Evolutionary conservation across 1,140 invertebrate genomes (phyloP).

Genomic region (Tetragonula clypearis): DNA sequence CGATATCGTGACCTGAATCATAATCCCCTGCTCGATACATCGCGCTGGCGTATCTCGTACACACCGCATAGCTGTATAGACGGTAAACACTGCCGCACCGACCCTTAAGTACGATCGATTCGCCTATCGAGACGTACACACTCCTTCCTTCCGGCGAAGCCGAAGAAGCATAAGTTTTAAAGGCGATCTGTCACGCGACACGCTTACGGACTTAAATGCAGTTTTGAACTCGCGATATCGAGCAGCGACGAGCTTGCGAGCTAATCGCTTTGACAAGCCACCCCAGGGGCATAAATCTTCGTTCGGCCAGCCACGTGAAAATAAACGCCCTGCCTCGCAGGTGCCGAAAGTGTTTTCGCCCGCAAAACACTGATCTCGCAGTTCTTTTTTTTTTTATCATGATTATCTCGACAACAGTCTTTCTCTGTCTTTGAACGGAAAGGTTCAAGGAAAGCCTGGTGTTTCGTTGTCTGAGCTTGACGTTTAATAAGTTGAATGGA

Average conservation of each 20-base stretch:
- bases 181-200: slow-evolving; percentile 4
- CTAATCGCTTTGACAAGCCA: neutral
- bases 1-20: slow-evolving; percentile 25
- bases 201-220: neutral
- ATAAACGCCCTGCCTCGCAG: neutral
- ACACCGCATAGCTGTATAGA: neutral
- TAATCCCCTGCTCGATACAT: neutral
- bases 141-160: slow-evolving; percentile 6
- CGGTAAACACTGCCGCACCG: slow-evolving; percentile 5
- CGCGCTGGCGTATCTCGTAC: neutral
- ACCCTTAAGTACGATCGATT: slow-evolving; percentile 40
- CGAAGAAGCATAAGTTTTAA: slow-evolving; percentile 22
- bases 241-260: neutral
- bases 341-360: neutral
- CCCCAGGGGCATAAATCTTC: neutral
- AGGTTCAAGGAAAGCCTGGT: no score
- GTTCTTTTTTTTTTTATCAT: no score
- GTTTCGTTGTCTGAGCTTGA: no score
- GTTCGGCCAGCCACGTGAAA: neutral
- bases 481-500: no score
- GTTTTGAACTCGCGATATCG: slow-evolving; percentile 9
- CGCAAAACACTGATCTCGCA: neutral
- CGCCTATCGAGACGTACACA: slow-evolving; percentile 14
- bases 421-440: neutral
- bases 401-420: neutral